These are phyloP conservation scores for Lepilemur septentrionalis DNA, from an alignment of 2,797 vertebrate species.

Conservation along the genomic window DNA sequence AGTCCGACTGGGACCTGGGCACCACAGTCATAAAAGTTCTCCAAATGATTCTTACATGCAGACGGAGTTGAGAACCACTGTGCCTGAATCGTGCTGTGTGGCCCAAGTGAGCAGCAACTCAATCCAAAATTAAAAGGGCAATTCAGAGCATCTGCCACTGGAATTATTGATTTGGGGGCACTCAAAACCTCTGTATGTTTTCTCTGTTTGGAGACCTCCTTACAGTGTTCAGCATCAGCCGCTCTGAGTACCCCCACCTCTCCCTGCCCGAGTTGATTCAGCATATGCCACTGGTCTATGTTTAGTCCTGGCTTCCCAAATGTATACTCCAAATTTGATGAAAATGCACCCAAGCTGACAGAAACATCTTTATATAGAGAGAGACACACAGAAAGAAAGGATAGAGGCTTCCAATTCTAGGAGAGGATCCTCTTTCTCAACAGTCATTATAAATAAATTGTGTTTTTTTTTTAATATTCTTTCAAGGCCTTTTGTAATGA, in stretches of 20 bases:
- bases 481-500: conserved; percentile 52
- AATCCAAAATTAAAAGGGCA: neutral
- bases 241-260: neutral
- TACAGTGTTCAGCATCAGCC: neutral
- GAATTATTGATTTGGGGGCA: neutral
- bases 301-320: conserved; percentile 27
- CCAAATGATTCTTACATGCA: neutral
- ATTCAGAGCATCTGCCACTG: neutral
- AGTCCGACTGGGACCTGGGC: neutral
- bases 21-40: neutral
- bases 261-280: neutral
- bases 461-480: neutral
- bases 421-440: neutral
- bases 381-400: neutral
- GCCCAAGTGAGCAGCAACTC: neutral
- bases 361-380: neutral
- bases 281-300: neutral
- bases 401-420: neutral
- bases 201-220: neutral
- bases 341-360: conserved; percentile 7
- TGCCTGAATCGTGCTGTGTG: neutral
- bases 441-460: neutral
- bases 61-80: neutral
- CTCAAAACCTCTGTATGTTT: neutral
- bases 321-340: neutral